phyloP scores from a whole-genome alignment of 2,797 vertebrate genomes.

The Pyrocephalus nanus region DNA sequence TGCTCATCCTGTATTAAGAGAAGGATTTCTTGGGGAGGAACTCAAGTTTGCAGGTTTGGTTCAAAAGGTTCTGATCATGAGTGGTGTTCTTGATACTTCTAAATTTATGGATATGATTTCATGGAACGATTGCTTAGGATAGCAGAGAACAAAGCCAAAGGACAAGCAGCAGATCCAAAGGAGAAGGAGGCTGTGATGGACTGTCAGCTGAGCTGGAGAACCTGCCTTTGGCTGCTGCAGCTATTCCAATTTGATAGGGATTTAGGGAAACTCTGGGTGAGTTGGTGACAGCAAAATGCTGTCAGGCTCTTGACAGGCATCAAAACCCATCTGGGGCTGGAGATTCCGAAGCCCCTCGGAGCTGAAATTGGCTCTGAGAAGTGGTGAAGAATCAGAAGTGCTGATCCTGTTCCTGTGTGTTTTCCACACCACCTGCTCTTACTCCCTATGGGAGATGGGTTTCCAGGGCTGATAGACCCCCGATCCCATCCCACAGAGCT shows the following conservation, averaged over 20 bases:
- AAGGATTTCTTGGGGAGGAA: not conserved
- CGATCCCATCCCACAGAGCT: not conserved
- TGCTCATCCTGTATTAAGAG: not conserved
- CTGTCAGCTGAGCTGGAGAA: not conserved
- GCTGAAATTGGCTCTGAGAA: not conserved
- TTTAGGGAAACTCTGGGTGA: not conserved
- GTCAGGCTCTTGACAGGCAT: not conserved
- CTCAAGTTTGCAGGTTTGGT: not conserved
- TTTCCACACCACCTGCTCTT: not conserved
- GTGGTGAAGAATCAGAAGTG: not conserved
- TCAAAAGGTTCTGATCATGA: not conserved
- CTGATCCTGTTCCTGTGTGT: not conserved
- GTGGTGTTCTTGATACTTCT: not conserved
- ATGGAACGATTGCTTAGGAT: not conserved
- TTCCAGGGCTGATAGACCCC: not conserved
- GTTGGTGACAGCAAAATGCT: not conserved
- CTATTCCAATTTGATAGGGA: not conserved
- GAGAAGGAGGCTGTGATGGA: not conserved
- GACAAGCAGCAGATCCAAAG: not conserved
- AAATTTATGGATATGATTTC: not conserved
- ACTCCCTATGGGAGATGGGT: not conserved
- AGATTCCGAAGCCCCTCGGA: not conserved
- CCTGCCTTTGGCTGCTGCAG: not conserved
- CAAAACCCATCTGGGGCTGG: not conserved
- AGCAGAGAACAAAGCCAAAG: not conserved